Percentiles rank a stretch among this genome's conserved stretches.
Evolutionary conservation across 2,113 vertebrate genomes (phyloP).

Genomic region (Rhinopomastus cyanomelas): DNA sequence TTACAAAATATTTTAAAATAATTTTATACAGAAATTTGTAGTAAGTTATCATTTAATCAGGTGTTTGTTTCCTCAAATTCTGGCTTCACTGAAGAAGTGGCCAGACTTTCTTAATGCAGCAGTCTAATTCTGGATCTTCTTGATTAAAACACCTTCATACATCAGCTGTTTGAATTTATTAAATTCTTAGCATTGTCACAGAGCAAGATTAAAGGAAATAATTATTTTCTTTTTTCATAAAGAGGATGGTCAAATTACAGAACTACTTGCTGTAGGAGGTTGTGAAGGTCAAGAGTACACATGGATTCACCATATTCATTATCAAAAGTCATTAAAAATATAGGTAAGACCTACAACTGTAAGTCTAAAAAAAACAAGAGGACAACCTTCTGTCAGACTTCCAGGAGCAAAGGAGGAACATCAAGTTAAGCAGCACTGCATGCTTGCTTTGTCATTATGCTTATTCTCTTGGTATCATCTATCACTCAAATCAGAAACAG

Average conservation of each 20-base stretch:
- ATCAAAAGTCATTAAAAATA: not conserved
- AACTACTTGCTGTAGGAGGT: not conserved
- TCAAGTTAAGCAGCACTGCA: not conserved
- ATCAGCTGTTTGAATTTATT: constrained; percentile 32
- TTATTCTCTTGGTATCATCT: constrained; percentile 10
- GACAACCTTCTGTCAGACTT: not conserved
- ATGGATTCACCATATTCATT: not conserved
- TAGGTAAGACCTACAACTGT: not conserved
- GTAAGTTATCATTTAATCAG: not conserved
- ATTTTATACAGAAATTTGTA: not conserved
- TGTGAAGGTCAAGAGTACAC: not conserved
- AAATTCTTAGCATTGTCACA: not conserved
- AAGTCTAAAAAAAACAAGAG: constrained; percentile 2
- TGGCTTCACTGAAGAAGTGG: not conserved
- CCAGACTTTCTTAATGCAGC: constrained; percentile 31
- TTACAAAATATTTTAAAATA: not conserved
- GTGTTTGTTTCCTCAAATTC: not conserved
- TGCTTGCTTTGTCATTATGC: not conserved
- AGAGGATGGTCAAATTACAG: not conserved
- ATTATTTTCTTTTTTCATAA: not conserved
- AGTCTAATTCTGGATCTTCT: constrained; percentile 7
- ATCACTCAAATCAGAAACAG: constrained; percentile 45
- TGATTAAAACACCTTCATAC: constrained; percentile 2
- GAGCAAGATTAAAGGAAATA: not conserved
- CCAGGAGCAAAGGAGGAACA: constrained; percentile 14